A percentile compares a stretch with the other conserved stretches of the same genome.
These are phyloP conservation scores for Xenops minutus DNA, from an alignment of 2,797 vertebrate genomes.

Conservation along the genomic window DNA sequence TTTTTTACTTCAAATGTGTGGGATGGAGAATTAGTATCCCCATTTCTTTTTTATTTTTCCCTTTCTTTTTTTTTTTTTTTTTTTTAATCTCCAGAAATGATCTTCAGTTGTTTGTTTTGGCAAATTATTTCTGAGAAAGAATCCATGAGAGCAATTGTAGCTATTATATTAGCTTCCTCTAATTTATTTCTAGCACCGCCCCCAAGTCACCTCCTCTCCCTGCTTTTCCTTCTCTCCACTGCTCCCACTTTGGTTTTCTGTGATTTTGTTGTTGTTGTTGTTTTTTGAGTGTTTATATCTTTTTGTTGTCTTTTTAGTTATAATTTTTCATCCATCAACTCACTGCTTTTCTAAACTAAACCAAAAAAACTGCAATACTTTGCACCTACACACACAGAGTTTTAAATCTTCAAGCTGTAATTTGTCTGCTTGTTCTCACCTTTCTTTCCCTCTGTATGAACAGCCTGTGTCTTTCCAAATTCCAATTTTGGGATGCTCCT, in stretches of 20 bases:
- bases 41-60: neutral
- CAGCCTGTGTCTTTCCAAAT: constrained; percentile 20
- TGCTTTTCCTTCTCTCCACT: neutral
- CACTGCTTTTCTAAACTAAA: neutral
- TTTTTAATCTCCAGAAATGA: neutral
- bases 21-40: neutral
- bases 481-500: neutral
- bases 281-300: neutral
- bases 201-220: neutral
- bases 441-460: constrained; percentile 7
- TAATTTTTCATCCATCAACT: neutral
- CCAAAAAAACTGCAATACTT: neutral
- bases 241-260: neutral
- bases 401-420: neutral
- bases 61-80: neutral
- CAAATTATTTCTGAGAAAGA: constrained; percentile 31
- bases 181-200: neutral
- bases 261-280: neutral
- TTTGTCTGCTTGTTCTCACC: neutral
- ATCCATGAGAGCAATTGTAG: neutral
- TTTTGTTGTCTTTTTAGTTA: constrained; percentile 11
- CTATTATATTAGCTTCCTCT: neutral
- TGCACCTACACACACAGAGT: neutral
- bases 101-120: constrained; percentile 40
- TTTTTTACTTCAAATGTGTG: neutral